These are phyloP conservation scores for Theristicus caerulescens DNA, from an alignment of 2,113 vertebrate genomes.

Conservation along the genomic window DNA sequence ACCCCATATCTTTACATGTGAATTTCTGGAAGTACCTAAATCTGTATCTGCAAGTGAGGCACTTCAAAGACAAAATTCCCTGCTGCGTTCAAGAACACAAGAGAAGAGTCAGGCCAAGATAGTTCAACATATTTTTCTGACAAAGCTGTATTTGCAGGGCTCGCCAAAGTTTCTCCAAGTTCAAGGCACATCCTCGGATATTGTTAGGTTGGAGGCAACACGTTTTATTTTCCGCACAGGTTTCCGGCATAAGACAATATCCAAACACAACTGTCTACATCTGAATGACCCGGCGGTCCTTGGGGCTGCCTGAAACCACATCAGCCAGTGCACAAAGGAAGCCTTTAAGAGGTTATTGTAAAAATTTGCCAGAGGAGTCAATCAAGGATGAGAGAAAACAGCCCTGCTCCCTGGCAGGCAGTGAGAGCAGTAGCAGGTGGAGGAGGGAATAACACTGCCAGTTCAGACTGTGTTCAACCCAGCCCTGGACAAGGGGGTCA, in stretches of 20 bases:
- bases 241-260: not conserved
- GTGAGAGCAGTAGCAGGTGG: not conserved
- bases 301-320: not conserved
- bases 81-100: not conserved
- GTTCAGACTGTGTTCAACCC: accelerated
- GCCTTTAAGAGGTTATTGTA: not conserved
- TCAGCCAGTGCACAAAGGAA: not conserved
- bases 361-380: not conserved
- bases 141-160: not conserved
- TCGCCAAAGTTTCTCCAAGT: not conserved
- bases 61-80: not conserved
- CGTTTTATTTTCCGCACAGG: not conserved
- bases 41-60: not conserved
- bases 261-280: not conserved
- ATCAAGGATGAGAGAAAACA: not conserved
- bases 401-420: not conserved
- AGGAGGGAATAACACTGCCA: not conserved
- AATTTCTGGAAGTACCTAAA: not conserved
- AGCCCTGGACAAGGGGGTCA: not conserved
- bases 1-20: not conserved
- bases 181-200: not conserved
- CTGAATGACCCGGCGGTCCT: accelerated
- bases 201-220: not conserved
- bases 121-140: not conserved
- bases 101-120: not conserved